These are phyloP conservation scores for Spisula solida DNA, from an alignment of 2,888 invertebrate species.

Conservation along the genomic window DNA sequence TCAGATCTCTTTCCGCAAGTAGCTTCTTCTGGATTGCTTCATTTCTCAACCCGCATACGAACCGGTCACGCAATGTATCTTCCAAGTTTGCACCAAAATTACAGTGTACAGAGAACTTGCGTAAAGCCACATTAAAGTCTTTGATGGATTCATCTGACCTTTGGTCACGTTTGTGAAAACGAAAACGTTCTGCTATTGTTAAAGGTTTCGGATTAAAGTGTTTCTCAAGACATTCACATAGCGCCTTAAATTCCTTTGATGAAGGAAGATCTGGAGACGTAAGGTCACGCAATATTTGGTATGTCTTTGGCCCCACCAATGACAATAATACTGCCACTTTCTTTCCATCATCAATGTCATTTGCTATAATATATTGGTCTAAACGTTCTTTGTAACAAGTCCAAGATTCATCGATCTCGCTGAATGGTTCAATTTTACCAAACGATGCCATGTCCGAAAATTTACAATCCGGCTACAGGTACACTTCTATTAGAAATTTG, in stretches of 20 bases:
- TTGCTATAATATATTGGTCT: constrained; percentile 17
- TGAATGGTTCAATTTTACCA: too few species aligned
- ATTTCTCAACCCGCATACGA: constrained; percentile 66
- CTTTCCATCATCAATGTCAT: background rate
- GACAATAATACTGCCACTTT: background rate
- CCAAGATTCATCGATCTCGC: background rate
- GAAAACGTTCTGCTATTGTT: background rate
- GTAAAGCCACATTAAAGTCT: constrained; percentile 58
- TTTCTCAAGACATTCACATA: background rate
- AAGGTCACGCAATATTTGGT: background rate
- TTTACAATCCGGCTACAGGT: too few species aligned
- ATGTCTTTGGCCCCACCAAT: background rate
- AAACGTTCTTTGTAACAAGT: background rate
- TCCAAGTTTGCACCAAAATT: constrained; percentile 63
- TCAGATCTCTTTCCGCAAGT: constrained; percentile 56
- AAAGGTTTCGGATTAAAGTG: background rate
- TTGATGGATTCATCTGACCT: constrained; percentile 52
- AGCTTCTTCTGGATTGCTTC: constrained; percentile 40
- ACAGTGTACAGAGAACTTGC: constrained; percentile 62
- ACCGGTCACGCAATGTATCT: constrained; percentile 61
- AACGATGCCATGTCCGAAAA: too few species aligned
- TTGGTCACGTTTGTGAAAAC: constrained; percentile 42
- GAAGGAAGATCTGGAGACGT: background rate
- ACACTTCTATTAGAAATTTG: too few species aligned
- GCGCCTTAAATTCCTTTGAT: background rate